Conservation (phyloP, 2,113 vertebrate genomes). For the Nematolebias whitei region DNA sequence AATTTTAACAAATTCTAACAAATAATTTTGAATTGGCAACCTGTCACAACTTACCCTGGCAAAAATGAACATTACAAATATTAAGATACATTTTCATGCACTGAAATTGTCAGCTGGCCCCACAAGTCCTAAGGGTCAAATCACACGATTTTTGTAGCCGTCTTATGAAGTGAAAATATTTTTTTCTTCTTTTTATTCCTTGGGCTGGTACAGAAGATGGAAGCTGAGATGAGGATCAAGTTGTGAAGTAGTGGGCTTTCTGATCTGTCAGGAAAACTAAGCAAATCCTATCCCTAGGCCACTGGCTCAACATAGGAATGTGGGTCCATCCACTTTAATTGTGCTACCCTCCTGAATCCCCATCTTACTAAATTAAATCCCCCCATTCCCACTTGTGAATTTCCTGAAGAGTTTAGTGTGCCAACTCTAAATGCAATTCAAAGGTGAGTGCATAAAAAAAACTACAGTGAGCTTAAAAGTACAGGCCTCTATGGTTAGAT, state of each 20-base stretch:
- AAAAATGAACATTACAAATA: constrained; percentile 2
- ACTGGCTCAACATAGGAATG: constrained; percentile 72
- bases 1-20: not conserved
- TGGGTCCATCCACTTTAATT: constrained; percentile 65
- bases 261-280: constrained; percentile 65
- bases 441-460: constrained; percentile 45
- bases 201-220: constrained; percentile 44
- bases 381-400: constrained; percentile 68
- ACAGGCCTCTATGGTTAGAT: constrained; percentile 55
- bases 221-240: constrained; percentile 62
- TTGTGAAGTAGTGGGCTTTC: constrained; percentile 52
- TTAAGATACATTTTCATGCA: constrained; percentile 20
- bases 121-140: constrained; percentile 11
- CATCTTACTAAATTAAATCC: constrained; percentile 72
- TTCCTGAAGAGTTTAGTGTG: constrained; percentile 56
- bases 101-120: constrained; percentile 25
- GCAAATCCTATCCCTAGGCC: constrained; percentile 72
- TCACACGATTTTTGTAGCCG: constrained; percentile 18
- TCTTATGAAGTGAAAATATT: constrained; percentile 42
- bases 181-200: constrained; percentile 45
- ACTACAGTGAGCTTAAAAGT: constrained; percentile 51
- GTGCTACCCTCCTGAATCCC: constrained; percentile 56
- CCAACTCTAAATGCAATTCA: constrained; percentile 56
- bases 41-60: not conserved
- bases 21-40: not conserved